Evolutionary conservation across 2,113 vertebrate genomes (phyloP).

Genomic region (Casuarius casuarius): DNA sequence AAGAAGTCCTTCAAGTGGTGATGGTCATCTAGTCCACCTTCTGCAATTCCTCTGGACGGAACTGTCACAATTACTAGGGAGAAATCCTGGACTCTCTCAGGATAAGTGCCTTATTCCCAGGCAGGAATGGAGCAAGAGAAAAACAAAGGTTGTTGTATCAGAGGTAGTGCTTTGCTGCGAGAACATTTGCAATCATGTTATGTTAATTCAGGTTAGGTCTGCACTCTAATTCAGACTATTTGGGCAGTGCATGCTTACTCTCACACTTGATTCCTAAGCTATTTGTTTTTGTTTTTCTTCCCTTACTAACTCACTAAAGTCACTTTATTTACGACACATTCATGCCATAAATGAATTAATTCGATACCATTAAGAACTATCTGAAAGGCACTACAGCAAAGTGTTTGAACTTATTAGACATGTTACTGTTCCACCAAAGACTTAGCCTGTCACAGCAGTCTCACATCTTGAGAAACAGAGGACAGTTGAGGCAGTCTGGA

Average conservation of each 20-base stretch:
- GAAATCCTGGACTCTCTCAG: background rate
- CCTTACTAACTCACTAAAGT: background rate
- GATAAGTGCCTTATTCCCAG: background rate
- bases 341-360: background rate
- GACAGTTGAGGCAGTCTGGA: accelerated
- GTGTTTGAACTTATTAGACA: background rate
- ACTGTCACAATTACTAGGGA: background rate
- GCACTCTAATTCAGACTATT: background rate
- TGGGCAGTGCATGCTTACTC: background rate
- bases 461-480: background rate
- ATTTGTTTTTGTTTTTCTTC: background rate
- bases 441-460: background rate
- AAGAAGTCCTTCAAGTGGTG: background rate
- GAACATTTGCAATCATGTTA: background rate
- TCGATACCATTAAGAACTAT: background rate
- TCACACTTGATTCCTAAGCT: background rate
- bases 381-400: background rate
- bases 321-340: background rate
- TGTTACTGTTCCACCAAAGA: background rate
- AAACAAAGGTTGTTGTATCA: accelerated
- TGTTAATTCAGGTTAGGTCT: background rate
- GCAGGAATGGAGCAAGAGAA: background rate
- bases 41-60: background rate
- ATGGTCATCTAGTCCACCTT: background rate
- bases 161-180: background rate